Evolutionary conservation across 2,113 vertebrate genomes (phyloP), one percentile per base, ranked within the genome.

Genomic region (Phodopus roborovskii): DNA sequence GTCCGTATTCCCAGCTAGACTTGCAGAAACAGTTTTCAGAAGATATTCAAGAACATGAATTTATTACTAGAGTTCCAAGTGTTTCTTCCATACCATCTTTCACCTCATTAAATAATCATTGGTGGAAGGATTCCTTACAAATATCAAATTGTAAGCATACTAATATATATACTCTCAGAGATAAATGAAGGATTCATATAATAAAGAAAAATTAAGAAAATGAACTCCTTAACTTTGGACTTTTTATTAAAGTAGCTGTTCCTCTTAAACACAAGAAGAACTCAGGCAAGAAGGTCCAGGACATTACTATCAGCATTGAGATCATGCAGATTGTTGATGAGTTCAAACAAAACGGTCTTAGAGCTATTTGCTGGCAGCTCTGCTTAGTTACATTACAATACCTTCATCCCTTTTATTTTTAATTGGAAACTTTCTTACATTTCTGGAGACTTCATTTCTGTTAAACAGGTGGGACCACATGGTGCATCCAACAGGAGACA

Each of bases 101-200:
- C 16, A 88, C 22, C 16, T n/a, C 77, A 74, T 50, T 60, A 88
- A 60, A 33, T 39, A 45, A 66, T 36, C 56, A 53, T 58, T 79
- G 24, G 6, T 36, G 5, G 28, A 94, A 36, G 16, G 6, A 50
- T 58, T 78, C 13, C 15, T 96, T 77, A 92, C 3, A 36, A 71
- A 26, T 75, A 85, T 81, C 88, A 73, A 94, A 92, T 74, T 87
- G 28, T 86, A 56, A 90, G 4, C 88, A 2, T n/a, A 58, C 1
- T 56, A 58, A 2, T 88, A 75, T 45, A 73, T 84, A 7, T 20
- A 48, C 26, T 83, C 3, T 5, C 66, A 79, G 48, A 92, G 68
- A 91, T 30, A 60, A 91, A 45, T 73, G 9, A 16, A 66, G 86
- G 16, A 71, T 88, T 83, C 20, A 60, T 7, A 87, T 66, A 58